These are phyloP conservation scores for Nesospiza acunhae DNA, from an alignment of 2,113 vertebrate species.

Conservation along the genomic window DNA sequence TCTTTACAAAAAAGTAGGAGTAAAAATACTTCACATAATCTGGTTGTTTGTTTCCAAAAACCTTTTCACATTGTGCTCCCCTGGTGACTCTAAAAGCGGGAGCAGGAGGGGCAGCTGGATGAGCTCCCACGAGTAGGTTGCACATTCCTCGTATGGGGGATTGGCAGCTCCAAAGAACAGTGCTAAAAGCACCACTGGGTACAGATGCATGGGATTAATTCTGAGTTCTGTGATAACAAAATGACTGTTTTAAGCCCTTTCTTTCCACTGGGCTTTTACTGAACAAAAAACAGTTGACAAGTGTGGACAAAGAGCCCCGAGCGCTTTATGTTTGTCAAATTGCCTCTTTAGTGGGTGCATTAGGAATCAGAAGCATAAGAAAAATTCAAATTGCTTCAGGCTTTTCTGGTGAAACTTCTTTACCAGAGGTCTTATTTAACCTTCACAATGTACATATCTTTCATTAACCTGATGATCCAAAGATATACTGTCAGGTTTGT, in stretches of 20 bases:
- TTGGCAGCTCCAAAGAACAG: conserved; percentile 1
- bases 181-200: conserved; percentile 21
- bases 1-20: neutral
- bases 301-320: conserved; percentile 6
- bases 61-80: neutral
- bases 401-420: conserved; percentile 38
- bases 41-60: neutral
- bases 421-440: neutral
- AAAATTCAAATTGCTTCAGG: conserved; percentile 23
- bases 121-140: neutral
- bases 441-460: neutral
- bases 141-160: neutral
- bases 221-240: conserved; percentile 30
- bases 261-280: conserved; percentile 20
- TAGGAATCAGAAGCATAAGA: conserved; percentile 32
- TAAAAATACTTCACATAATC: neutral
- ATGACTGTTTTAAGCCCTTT: conserved; percentile 39
- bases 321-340: neutral
- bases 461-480: neutral
- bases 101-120: neutral
- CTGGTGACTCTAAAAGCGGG: neutral
- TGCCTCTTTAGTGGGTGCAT: conserved; percentile 34
- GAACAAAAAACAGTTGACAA: conserved; percentile 38
- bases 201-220: neutral
- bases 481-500: neutral